Base-by-base conservation (phyloP, 2,888 invertebrate species). In the Myopa testacea region DNA sequence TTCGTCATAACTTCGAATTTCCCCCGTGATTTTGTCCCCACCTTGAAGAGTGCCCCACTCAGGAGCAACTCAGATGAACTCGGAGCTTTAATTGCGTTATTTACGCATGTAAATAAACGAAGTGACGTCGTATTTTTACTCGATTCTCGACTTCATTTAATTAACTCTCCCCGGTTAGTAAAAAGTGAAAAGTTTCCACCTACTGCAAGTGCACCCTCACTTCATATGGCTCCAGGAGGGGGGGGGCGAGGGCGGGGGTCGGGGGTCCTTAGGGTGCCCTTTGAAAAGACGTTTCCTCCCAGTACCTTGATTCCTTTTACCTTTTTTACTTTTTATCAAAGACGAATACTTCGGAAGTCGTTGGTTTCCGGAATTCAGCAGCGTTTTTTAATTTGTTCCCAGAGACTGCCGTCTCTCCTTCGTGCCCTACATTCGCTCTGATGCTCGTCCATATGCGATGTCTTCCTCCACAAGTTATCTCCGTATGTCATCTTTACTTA, bases 41-140 rank as follows among this genome's bases (percentile, higher is more conserved):
- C 1, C 0, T 3, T 45, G 45, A 45, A 55, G 16, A 55, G 55
- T n/a, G 55, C 55, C 16, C 5, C 55, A 55, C 55, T 55, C 55
- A 55, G 16, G 16, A 4, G 55, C 55, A 55, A n/a, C 55, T 55
- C 19, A 65, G 38, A 37, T 65, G 37, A 65, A 65, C 38, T 65
- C 65, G 12, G 34, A 74, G 65, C 63, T 74, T 74, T 74, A 74
- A 74, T 74, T 74, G 74, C 74, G 63, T 74, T 74, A 74, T 74
- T 74, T 74, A 74, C 63, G 74, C 63, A 74, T 65, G 52, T 58
- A 71, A 71, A 71, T 71, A 71, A 58, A 55, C 58, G 37, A 58
- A 58, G 71, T 74, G 74, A 63, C 74, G 52, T 37, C 74, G 74
- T 74, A 37, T 74, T 52, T 34, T 63, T 52, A 58, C 26, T 62